Base-by-base conservation (phyloP, 2,888 invertebrate species). In the Melieria picta region DNA sequence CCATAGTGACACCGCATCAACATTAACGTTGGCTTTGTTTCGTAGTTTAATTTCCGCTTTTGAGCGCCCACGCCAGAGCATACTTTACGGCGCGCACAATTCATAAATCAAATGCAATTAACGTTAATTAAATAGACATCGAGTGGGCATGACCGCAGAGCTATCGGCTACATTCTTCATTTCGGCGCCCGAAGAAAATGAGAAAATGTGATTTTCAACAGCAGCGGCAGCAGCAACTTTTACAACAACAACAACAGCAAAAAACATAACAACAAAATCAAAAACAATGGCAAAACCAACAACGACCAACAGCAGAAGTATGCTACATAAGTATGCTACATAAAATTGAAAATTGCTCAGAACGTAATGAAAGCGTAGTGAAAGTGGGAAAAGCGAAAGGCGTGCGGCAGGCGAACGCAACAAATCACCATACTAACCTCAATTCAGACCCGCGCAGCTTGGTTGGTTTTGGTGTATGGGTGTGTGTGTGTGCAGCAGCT, bases 21-120 rank as follows among this genome's bases (percentile, higher is more conserved):
- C 30, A 2, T 30, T 30, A 30, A 30, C 30, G 30, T 30, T 30
- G 30, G 30, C 30, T 30, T 30, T 30, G 30, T 30, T 30, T 30
- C 30, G 30, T 30, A 30, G 30, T 30, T 30, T 30, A 30, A 3
- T 30, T 30, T 30, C 30, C 30, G 30, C 30, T 30, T 30, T 30
- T 30, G 3, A 30, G 30, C 30, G 30, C 30, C 30, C 30, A 30
- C 30, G 30, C 30, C 30, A 30, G 30, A 30, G 30, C 30, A 30
- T 30, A 30, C 30, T 30, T 30, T 30, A 30, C 2, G 30, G 30
- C 3, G 30, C 30, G 46, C 10, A 7, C 13, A 72, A 66, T 62
- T 69, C 73, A 80, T 84, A 81, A 83, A 83, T 84, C 84, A 83
- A 83, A 80, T 82, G 80, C 83, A 84, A 84, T 83, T 83, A 84